Conservation (phyloP, 1,140 invertebrate genomes). For the Diachasma alloeum region DNA sequence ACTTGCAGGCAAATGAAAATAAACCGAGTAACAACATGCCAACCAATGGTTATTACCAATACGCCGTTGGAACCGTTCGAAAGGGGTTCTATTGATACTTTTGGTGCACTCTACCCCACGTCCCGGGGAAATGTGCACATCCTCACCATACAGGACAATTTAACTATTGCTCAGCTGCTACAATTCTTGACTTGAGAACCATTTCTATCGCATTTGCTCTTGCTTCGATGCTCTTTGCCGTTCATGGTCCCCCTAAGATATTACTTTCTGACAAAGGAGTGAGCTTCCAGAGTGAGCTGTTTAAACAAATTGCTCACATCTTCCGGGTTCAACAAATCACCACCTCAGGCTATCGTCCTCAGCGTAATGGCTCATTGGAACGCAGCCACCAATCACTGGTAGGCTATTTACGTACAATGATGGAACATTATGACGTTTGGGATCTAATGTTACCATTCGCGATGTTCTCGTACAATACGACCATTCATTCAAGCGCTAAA, state of each 20-base stretch:
- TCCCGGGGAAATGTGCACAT: constrained; percentile 7
- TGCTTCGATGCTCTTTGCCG: not conserved
- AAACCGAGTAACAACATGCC: not conserved
- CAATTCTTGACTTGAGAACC: constrained; percentile 37
- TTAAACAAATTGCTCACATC: constrained; percentile 38
- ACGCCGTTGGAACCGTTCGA: constrained; percentile 26
- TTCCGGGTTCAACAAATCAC: constrained; percentile 28
- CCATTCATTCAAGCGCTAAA: too few species aligned
- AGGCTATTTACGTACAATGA: not conserved
- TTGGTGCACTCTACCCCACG: not conserved
- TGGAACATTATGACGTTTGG: not conserved
- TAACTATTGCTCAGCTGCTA: constrained; percentile 36
- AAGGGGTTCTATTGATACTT: constrained; percentile 10
- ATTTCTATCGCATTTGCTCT: constrained; percentile 37
- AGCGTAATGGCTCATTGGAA: constrained; percentile 18
- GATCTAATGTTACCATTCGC: not conserved
- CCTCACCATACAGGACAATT: constrained; percentile 41
- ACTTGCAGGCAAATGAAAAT: not conserved
- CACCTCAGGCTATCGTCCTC: too few species aligned
- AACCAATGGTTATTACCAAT: constrained; percentile 11
- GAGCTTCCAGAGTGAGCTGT: constrained; percentile 36
- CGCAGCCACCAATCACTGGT: not conserved
- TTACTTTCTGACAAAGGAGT: constrained; percentile 44
- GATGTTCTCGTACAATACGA: too few species aligned
- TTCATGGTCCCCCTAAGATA: constrained; percentile 39